Percentiles rank a stretch among this genome's conserved stretches.
phyloP scores from a whole-genome alignment of 2,888 invertebrate species.

The Leptura quadrifasciata region DNA sequence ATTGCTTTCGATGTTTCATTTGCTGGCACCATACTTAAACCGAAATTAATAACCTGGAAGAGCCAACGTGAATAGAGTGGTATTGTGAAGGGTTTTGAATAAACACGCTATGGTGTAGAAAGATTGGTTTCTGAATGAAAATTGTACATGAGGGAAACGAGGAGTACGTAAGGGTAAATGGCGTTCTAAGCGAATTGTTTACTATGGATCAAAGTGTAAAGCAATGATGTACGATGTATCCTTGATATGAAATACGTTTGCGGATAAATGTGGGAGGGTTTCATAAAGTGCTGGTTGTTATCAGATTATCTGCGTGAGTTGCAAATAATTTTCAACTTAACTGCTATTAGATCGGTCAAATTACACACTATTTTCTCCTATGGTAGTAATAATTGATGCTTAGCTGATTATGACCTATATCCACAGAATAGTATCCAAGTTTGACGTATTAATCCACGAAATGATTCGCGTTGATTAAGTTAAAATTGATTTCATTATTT shows the following conservation, averaged over 20 bases:
- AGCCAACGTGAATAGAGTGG: neutral
- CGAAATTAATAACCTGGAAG: constrained; percentile 1
- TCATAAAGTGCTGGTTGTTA: neutral
- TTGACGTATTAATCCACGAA: too few species aligned
- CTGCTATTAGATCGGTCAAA: too few species aligned
- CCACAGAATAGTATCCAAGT: too few species aligned
- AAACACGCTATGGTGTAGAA: neutral
- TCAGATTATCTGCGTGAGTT: constrained; percentile 1
- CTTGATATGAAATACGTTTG: neutral
- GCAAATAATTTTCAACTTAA: neutral
- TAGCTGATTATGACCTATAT: too few species aligned
- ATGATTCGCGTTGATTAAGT: too few species aligned
- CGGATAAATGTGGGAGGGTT: neutral
- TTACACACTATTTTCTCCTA: too few species aligned
- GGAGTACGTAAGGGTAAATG: neutral
- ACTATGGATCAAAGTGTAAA: constrained; percentile 7
- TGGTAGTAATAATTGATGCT: too few species aligned
- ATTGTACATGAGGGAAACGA: constrained; percentile 2
- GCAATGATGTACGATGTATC: constrained; percentile 4
- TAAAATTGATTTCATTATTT: too few species aligned
- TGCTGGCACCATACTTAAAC: neutral
- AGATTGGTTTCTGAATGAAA: constrained; percentile 7
- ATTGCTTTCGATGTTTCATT: neutral
- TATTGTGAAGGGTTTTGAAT: constrained; percentile 4
- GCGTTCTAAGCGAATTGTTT: neutral